Evolutionary conservation across 1,140 invertebrate genomes (phyloP), one percentile per base, ranked within the genome.

Genomic region (Dreissena polymorpha): DNA sequence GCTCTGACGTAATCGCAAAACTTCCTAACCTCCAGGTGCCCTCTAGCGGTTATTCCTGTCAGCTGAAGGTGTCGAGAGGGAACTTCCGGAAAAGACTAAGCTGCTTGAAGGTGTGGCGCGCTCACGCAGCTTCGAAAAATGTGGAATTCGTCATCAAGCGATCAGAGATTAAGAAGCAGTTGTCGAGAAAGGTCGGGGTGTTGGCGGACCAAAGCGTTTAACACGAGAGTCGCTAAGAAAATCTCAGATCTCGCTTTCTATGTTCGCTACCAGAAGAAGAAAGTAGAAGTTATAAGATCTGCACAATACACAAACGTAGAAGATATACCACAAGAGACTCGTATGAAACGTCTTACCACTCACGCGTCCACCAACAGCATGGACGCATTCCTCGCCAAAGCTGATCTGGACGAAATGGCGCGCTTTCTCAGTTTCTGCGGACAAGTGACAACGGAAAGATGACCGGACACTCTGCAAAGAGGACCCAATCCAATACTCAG

Each of bases 171-270:
- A 18, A 49, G 70, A 50, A 49, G 51, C 23, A 53, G 23, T 27
- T 27, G 14, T 29, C 13, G 50, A 82, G 74, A 23, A 82, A 67
- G 39, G 0, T 50, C n/a, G n/a, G 25, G 21, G 21, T 81, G 78
- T 81, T 53, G 8, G 23, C 27, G 10, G 63, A 29, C 14, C 25
- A 63, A 49, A 12, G 57, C 18, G 29, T 25, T n/a, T 78, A n/a
- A 55, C 65, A 21, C 53, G 53, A 69, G 76, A 78, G 5, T 68
- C 76, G n/a, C 53, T 80, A 80, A 80, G 53, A 68, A 72, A n/a
- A 69, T 80, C n/a, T 80, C 78, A 14, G 78, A 80, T 72, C 69
- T 80, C 18, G 78, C 78, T 18, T 80, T 80, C 65, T 80, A 71
- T 23, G 57, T 72, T 14, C 51, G 78, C 21, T 80, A 80, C 39